phyloP scores from a whole-genome alignment of 2,888 invertebrate species.

The Sphecodes monilicornis region DNA sequence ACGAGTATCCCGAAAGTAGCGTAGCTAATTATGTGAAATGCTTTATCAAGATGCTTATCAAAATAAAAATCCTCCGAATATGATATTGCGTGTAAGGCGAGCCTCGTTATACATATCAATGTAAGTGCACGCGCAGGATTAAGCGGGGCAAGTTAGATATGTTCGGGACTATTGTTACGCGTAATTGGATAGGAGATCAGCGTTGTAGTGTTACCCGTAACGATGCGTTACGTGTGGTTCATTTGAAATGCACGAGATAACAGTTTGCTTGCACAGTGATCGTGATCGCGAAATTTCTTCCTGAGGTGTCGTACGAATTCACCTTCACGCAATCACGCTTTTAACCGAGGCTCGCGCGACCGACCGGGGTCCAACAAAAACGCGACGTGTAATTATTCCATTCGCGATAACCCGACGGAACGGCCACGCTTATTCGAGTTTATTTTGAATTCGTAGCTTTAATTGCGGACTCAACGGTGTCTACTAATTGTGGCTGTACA shows the following conservation, averaged over 20 bases:
- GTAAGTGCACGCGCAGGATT: slow-evolving; percentile 10
- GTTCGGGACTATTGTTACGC: slow-evolving; percentile 24
- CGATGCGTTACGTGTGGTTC: slow-evolving; percentile 22
- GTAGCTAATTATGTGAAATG: not conserved
- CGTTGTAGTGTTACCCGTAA: not conserved
- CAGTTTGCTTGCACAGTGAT: not conserved
- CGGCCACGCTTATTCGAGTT: slow-evolving; percentile 32
- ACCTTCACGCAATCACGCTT: slow-evolving; percentile 27
- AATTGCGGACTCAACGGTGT: slow-evolving; percentile 32
- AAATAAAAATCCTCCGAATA: not conserved
- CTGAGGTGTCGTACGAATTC: slow-evolving; percentile 16
- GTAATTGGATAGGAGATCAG: slow-evolving; percentile 36
- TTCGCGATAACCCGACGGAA: slow-evolving; percentile 50
- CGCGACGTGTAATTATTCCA: slow-evolving; percentile 44
- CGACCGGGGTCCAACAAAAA: slow-evolving; percentile 25
- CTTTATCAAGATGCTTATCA: not conserved
- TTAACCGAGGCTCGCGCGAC: not conserved
- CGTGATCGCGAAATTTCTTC: slow-evolving; percentile 37
- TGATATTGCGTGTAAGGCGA: not conserved
- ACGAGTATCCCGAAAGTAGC: not conserved
- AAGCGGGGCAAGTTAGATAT: not conserved
- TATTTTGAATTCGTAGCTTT: slow-evolving; percentile 45
- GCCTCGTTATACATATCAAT: not conserved
- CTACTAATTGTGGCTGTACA: slow-evolving; percentile 42
- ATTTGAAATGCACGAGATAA: slow-evolving; percentile 40